phyloP scores from a whole-genome alignment of 2,113 vertebrate species.

The Coptodon bakossiorum region DNA sequence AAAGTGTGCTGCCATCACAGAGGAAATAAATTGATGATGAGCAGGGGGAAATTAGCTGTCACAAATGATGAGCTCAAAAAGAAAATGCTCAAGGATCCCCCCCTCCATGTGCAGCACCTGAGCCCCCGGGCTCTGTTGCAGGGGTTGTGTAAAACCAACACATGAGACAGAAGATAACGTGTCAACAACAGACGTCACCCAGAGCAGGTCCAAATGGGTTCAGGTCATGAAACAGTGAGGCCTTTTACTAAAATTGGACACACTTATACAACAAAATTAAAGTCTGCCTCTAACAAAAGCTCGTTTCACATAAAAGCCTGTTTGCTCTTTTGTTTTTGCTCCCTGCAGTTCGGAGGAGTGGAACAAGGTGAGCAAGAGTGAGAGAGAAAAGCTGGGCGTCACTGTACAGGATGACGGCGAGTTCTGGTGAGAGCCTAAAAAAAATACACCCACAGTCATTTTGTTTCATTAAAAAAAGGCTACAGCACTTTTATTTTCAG shows the following conservation, averaged over 20 bases:
- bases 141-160: neutral
- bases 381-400: slow-evolving; percentile 90
- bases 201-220: neutral
- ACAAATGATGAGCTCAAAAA: neutral
- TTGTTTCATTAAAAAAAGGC: neutral
- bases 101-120: neutral
- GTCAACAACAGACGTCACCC: neutral
- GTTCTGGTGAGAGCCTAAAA: slow-evolving; percentile 82
- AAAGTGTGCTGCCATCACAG: neutral
- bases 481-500: neutral
- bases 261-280: neutral
- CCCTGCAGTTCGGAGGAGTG: slow-evolving; percentile 87
- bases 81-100: neutral
- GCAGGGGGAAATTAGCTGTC: neutral
- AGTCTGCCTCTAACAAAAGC: neutral
- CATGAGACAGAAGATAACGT: neutral
- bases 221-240: neutral
- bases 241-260: neutral
- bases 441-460: fast-evolving
- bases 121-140: neutral
- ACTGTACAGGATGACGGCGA: slow-evolving; percentile 92
- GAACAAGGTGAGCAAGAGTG: slow-evolving; percentile 95
- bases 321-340: neutral
- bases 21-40: neutral
- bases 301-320: neutral